A percentile compares a stretch with the other conserved stretches of the same genome.
These are phyloP conservation scores for Micoletzkya japonica DNA, from an alignment of 2,888 invertebrate genomes.

Conservation along the genomic window DNA sequence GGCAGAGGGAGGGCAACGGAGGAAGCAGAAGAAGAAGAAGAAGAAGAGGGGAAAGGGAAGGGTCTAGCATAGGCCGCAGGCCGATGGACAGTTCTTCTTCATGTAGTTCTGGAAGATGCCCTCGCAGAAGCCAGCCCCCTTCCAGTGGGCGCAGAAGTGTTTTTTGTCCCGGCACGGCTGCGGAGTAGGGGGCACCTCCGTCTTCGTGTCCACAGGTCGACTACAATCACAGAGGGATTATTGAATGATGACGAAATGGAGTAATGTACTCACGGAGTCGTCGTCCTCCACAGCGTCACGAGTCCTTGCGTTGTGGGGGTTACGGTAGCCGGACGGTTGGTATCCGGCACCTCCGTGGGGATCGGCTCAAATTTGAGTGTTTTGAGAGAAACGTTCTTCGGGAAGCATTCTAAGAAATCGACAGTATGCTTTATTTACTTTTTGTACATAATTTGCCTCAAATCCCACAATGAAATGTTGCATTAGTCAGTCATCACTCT, in stretches of 20 bases:
- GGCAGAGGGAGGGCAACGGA: background rate
- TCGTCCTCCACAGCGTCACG: conserved; percentile 26
- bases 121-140: conserved; percentile 60
- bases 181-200: conserved; percentile 15
- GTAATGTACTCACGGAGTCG: conserved; percentile 19
- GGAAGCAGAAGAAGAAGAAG: background rate
- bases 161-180: conserved; percentile 53
- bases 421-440: no score
- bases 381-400: no score
- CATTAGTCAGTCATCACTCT: no score
- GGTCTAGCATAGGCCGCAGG: conserved; percentile 54
- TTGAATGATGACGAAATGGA: background rate
- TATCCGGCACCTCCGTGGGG: conserved; percentile 51
- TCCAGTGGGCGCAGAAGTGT: conserved; percentile 61
- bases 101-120: conserved; percentile 60
- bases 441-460: no score
- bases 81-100: conserved; percentile 58
- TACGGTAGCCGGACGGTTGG: background rate
- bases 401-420: no score
- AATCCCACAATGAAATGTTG: no score
- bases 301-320: conserved; percentile 16
- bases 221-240: no score
- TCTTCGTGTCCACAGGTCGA: background rate
- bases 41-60: background rate
- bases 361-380: conserved; percentile 38